Evolutionary conservation across 1,140 invertebrate species (phyloP).

Genomic region (Schlechtendalia chinensis): DNA sequence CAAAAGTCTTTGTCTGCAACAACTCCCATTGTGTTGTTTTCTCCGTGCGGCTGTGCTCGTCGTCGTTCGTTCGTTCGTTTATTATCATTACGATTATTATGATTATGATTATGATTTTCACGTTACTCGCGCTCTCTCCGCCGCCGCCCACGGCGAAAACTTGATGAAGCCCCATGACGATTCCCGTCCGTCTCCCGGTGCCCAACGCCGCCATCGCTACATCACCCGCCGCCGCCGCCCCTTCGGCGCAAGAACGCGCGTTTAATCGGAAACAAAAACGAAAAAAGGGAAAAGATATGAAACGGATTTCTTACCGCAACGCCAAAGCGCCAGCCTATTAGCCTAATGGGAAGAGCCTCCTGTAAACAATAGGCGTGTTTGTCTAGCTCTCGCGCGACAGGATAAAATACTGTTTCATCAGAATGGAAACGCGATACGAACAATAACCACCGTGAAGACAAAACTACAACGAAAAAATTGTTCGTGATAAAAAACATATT

Average conservation of each 20-base stretch:
- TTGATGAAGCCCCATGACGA: slow-evolving; percentile 12
- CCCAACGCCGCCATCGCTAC: neutral
- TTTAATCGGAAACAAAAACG: neutral
- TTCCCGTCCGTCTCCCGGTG: neutral
- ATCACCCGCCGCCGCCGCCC: neutral
- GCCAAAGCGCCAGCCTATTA: slow-evolving; percentile 28
- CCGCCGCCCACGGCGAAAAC: neutral
- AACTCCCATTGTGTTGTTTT: slow-evolving; percentile 41
- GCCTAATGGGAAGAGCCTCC: slow-evolving; percentile 29
- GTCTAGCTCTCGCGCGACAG: neutral
- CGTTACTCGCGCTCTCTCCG: neutral
- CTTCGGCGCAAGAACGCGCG: neutral
- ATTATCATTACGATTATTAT: slow-evolving; percentile 45
- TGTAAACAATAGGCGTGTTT: slow-evolving; percentile 30
- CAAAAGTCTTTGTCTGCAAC: slow-evolving; percentile 47
- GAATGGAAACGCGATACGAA: neutral
- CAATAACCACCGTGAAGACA: neutral
- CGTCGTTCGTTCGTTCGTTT: slow-evolving; percentile 26
- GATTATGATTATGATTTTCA: neutral
- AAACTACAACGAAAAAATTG: neutral
- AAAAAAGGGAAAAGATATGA: slow-evolving; percentile 1
- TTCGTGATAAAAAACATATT: slow-evolving; percentile 2
- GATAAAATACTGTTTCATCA: neutral
- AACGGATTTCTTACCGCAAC: slow-evolving; percentile 46
- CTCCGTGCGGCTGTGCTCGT: slow-evolving; percentile 1